Evolutionary conservation across 2,888 invertebrate species (phyloP).

Genomic region (Leucania comma): DNA sequence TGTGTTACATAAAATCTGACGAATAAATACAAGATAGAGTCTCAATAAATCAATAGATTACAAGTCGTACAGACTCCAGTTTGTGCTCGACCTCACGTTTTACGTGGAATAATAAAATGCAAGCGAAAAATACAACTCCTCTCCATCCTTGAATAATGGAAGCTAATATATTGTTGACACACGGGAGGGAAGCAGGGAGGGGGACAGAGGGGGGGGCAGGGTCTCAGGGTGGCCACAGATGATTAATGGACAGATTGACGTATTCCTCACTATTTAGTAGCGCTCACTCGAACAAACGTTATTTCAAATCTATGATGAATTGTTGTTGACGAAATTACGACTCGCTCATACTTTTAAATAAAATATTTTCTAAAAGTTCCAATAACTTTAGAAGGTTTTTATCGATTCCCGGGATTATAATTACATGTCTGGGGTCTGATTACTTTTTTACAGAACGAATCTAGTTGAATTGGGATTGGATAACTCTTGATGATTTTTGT

Average conservation of each 20-base stretch:
- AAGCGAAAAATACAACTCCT: slow-evolving; percentile 67
- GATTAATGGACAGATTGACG: slow-evolving; percentile 85
- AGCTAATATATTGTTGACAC: slow-evolving; percentile 84
- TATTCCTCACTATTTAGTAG: slow-evolving; percentile 79
- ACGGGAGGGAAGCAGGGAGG: slow-evolving; percentile 57
- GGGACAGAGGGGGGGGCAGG: slow-evolving; percentile 64
- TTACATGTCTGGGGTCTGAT: neutral
- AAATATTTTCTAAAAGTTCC: slow-evolving; percentile 9
- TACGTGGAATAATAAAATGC: slow-evolving; percentile 59
- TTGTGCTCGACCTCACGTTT: slow-evolving; percentile 40
- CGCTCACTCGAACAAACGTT: slow-evolving; percentile 64
- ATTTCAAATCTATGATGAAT: slow-evolving; percentile 65
- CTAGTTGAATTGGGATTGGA: neutral
- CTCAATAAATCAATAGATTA: slow-evolving; percentile 32
- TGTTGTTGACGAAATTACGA: slow-evolving; percentile 35
- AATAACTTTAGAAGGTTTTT: neutral
- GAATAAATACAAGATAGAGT: neutral
- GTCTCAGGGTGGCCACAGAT: slow-evolving; percentile 69
- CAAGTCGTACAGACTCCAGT: slow-evolving; percentile 35
- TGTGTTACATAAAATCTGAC: neutral
- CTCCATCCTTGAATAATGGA: slow-evolving; percentile 79
- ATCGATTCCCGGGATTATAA: neutral
- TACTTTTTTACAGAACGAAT: slow-evolving; percentile 4
- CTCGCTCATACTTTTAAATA: slow-evolving; percentile 10
- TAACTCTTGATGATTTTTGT: neutral